phyloP scores from a whole-genome alignment of 2,113 vertebrate genomes.

The Syngnathus scovelli region DNA sequence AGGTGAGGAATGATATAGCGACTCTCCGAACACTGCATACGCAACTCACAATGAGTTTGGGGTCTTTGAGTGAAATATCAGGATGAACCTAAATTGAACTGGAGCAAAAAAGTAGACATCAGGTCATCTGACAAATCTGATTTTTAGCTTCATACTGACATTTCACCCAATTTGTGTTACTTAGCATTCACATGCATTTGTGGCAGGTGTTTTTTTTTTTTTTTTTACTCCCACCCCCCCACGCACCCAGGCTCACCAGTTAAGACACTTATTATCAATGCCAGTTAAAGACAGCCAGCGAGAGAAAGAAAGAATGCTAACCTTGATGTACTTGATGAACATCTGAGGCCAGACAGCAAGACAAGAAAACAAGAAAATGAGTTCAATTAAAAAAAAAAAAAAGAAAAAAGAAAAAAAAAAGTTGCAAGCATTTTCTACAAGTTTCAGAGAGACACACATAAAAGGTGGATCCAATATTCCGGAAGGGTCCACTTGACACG shows the following conservation, averaged over 20 bases:
- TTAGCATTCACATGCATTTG: conserved; percentile 72
- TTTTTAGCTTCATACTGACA: background rate
- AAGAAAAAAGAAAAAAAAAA: conserved; percentile 66
- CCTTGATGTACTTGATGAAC: conserved; percentile 99
- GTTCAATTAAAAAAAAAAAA: conserved; percentile 78
- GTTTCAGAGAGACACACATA: conserved; percentile 8
- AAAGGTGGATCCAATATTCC: background rate
- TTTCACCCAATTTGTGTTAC: background rate
- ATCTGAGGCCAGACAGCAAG: conserved; percentile 89
- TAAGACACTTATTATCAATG: background rate
- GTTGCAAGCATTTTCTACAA: conserved; percentile 61
- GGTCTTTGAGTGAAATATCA: background rate
- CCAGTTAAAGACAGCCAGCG: conserved; percentile 45
- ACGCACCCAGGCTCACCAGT: conserved; percentile 40
- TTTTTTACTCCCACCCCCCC: background rate
- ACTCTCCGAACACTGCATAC: background rate
- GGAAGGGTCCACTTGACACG: background rate
- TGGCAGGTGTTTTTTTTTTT: background rate
- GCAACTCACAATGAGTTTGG: background rate
- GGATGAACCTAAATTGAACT: background rate
- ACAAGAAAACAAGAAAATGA: conserved; percentile 74
- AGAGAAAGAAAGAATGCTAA: conserved; percentile 85
- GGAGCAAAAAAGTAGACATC: background rate
- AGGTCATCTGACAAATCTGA: background rate
- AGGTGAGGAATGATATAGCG: background rate